Base-by-base conservation (phyloP, 2,113 vertebrate species). In the Poeciliopsis occidentalis region DNA sequence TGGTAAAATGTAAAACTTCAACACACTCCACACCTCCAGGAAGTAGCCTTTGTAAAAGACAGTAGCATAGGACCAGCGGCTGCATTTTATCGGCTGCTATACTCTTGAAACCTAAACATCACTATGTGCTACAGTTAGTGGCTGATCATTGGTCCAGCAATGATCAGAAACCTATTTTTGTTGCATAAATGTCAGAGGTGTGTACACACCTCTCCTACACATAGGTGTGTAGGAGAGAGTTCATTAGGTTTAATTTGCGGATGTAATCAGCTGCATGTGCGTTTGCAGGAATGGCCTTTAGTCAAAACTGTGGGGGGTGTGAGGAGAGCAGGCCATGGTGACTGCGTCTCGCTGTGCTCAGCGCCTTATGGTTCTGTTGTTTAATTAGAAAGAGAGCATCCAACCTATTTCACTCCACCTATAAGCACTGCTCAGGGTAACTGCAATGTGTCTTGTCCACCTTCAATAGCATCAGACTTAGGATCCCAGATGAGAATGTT, bases 341-440 rank as follows among this genome's bases (percentile, higher is more conserved):
- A 60, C 78, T 62, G 78, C 80, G 79, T 81, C 76, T 60, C 86
- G 32, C 88, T 80, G 54, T 37, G 67, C 79, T 85, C 44, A 29
- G 69, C 87, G 87, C 75, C 86, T 47, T 63, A 70, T 88, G 86
- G 85, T 72, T 78, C 44, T 67, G 73, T 73, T 84, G 89, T 89
- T 91, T 89, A 90, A 92, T 91, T 91, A 91, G 85, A 77, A 66
- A 81, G 76, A 85, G 84, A 82, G 76, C 85, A 88, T 87, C 81
- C 78, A 82, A 11, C 88, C 71, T 79, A 79, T 75, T 73, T 88
- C 81, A 70, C 73, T 74, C 73, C 51, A 83, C 79, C 80, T 87
- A 88, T 83, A 88, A 80, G 75, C 85, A 86, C 86, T 75, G 67
- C 77, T 69, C 70, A 78, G 64, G 19, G 12, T 74, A 66, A 83